phyloP scores from a whole-genome alignment of 1,140 invertebrate genomes.

The Mylabris phalerata region DNA sequence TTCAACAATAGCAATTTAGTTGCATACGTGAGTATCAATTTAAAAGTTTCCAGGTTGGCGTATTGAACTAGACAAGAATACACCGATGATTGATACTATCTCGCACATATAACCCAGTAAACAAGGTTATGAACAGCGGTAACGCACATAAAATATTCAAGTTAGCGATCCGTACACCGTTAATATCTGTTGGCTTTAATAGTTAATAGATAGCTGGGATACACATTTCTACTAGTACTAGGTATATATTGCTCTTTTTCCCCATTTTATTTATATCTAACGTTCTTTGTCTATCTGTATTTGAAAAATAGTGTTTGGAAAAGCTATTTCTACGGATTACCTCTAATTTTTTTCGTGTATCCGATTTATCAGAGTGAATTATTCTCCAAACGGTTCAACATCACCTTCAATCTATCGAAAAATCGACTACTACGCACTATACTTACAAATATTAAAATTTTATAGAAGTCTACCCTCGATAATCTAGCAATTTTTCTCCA shows the following conservation, averaged over 20 bases:
- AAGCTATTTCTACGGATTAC: conserved; percentile 28
- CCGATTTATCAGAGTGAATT: conserved; percentile 26
- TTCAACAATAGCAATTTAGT: conserved; percentile 3
- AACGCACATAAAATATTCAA: conserved; percentile 27
- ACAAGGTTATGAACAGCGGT: conserved; percentile 26
- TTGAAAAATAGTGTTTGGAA: conserved; percentile 20
- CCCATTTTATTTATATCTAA: background rate
- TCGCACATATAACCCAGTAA: conserved; percentile 21
- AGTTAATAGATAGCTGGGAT: conserved; percentile 23
- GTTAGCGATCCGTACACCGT: conserved; percentile 13
- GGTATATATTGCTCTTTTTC: background rate
- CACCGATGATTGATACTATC: conserved; percentile 25
- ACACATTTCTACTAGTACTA: conserved; percentile 17
- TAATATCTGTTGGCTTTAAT: conserved; percentile 28
- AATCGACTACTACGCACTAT: background rate
- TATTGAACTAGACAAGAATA: conserved; percentile 2
- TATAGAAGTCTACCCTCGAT: too few species aligned
- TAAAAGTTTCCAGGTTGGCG: conserved; percentile 2
- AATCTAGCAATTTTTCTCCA: background rate
- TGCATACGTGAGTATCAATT: conserved; percentile 12
- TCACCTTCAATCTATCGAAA: background rate
- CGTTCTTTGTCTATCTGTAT: background rate
- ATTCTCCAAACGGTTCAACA: conserved; percentile 21
- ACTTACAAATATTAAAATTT: too few species aligned
- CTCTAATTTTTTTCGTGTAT: conserved; percentile 24